Evolutionary conservation across 1,140 invertebrate genomes (phyloP), one percentile per base, ranked within the genome.

Genomic region (Cyclina sinensis): DNA sequence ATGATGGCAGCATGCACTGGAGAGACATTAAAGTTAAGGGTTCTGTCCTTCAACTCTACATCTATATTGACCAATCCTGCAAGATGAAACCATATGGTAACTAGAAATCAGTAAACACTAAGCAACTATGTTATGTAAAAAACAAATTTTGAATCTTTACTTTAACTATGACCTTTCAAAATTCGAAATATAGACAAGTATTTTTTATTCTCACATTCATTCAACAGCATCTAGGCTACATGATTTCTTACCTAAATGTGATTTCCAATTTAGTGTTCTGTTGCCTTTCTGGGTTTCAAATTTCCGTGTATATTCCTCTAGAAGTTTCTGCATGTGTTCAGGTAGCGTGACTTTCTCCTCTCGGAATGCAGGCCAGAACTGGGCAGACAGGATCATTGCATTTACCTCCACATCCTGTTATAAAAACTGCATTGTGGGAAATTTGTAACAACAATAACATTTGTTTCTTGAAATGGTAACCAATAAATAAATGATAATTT

Each of bases 301-400:
- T 30, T 80, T 90, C 94, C 98, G 98, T 0, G 98, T 99, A 92
- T 98, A 99, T 85, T 97, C 97, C 65, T 98, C 97, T 81, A 99
- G 96, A 92, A 98, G 97, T 87, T 97, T 96, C 93, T 98, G 97
- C 46, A 99, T 97, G 91, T 97, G 96, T 35, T 97, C 96, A 5
- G 98, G 98, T 48, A 99, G 94, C 92, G 98, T 97, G 11, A 99
- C 96, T 91, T 97, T 98, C 96, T 99, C 98, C 94, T 99, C 98
- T 94, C 99, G 98, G 89, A 99, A 98, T 27, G 98, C 97, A 0
- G 99, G 99, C 99, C 99, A 99, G 96, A 99, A 99, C 94, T 99
- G 98, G n/a, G 98, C 98, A 0, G 99, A 99, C 14, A 99, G 96
- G 89, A 99, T 98, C 93, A 99, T 97, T 1, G 98, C 97, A 35